phyloP scores from a whole-genome alignment of 2,797 vertebrate genomes.

The Eulemur coronatus region DNA sequence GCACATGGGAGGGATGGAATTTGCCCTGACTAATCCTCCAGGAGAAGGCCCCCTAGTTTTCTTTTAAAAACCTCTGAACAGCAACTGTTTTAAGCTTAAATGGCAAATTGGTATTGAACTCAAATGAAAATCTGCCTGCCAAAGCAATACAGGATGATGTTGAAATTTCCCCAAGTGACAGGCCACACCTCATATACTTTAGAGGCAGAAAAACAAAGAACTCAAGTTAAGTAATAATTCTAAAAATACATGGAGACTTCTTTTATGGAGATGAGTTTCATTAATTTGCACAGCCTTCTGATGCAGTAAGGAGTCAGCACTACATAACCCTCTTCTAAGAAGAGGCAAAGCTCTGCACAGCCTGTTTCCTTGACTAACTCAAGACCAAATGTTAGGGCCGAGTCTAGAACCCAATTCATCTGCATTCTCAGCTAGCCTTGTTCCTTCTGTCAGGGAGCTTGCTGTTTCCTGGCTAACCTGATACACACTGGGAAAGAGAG shows the following conservation, averaged over 20 bases:
- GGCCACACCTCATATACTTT: constrained; percentile 57
- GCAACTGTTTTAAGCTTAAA: constrained; percentile 27
- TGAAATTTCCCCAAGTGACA: constrained; percentile 53
- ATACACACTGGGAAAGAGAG: not conserved
- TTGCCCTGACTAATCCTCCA: not conserved
- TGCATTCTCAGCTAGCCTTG: not conserved
- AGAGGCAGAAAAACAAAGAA: constrained; percentile 62
- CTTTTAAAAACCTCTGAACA: not conserved
- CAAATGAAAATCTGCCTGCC: constrained; percentile 41
- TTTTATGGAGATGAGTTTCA: constrained; percentile 21
- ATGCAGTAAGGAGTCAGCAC: not conserved
- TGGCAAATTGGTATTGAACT: constrained; percentile 36
- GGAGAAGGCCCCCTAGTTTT: not conserved
- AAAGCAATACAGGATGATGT: constrained; percentile 13
- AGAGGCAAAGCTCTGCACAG: not conserved
- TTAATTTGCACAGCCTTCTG: constrained; percentile 26
- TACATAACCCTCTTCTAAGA: not conserved
- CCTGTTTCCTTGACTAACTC: not conserved
- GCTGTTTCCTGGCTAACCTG: not conserved
- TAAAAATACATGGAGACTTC: constrained; percentile 63
- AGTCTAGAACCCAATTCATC: not conserved
- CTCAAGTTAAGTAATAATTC: constrained; percentile 58
- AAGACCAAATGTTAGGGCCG: not conserved
- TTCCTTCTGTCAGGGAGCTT: not conserved
- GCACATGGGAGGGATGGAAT: not conserved